Percentiles rank a stretch among this genome's conserved stretches.
Evolutionary conservation across 2,888 invertebrate genomes (phyloP).

Genomic region (Drosophila neotestacea): DNA sequence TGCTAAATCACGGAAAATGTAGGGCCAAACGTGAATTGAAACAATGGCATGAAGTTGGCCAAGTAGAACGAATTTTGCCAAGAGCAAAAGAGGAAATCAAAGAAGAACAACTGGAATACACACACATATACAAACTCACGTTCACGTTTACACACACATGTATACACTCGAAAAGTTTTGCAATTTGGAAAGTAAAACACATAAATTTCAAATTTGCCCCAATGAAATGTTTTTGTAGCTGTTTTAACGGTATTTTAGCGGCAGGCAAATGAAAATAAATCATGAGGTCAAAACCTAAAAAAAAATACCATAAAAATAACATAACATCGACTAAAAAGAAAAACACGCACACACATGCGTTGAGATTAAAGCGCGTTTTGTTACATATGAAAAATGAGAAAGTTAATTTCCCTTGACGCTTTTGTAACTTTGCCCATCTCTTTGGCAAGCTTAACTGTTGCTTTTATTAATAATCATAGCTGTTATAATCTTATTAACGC

Average conservation of each 20-base stretch:
- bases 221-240: slow-evolving; percentile 60
- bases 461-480: slow-evolving; percentile 19
- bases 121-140: slow-evolving; percentile 1
- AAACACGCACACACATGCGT: not conserved
- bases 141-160: not conserved
- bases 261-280: slow-evolving; percentile 72
- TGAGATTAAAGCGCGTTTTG: slow-evolving; percentile 6
- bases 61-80: slow-evolving; percentile 21
- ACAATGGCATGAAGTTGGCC: slow-evolving; percentile 17
- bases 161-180: slow-evolving; percentile 30
- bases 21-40: slow-evolving; percentile 10
- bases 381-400: slow-evolving; percentile 10
- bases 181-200: slow-evolving; percentile 65
- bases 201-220: slow-evolving; percentile 73
- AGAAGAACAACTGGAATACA: slow-evolving; percentile 21
- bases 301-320: not conserved
- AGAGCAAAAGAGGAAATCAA: slow-evolving; percentile 35
- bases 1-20: slow-evolving; percentile 47
- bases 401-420: slow-evolving; percentile 34
- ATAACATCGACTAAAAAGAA: slow-evolving; percentile 8
- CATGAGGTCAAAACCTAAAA: slow-evolving; percentile 33
- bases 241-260: slow-evolving; percentile 69
- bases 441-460: slow-evolving; percentile 6
- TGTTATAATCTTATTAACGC: slow-evolving; percentile 4
- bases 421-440: slow-evolving; percentile 5